Percentiles rank a stretch among this genome's conserved stretches.
These are phyloP conservation scores for Trigoniulus corallinus DNA, from an alignment of 1,140 invertebrate species.

Conservation along the genomic window DNA sequence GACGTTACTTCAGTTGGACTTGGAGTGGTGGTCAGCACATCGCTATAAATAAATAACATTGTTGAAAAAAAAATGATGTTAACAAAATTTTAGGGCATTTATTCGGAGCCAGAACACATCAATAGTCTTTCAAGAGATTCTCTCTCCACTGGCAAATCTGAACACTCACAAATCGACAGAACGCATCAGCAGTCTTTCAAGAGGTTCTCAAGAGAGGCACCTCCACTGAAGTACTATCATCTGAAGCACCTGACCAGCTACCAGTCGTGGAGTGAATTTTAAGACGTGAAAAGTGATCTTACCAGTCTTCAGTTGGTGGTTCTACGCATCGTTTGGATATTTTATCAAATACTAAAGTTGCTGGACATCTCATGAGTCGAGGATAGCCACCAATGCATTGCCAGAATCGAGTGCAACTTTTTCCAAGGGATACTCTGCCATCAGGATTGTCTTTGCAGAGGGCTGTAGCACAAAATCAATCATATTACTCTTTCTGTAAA, in stretches of 20 bases:
- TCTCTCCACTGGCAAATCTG: neutral
- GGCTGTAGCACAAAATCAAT: slow-evolving; percentile 33
- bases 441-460: slow-evolving; percentile 77
- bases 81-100: neutral
- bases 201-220: neutral
- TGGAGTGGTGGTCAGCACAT: neutral
- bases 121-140: neutral
- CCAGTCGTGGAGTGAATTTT: slow-evolving; percentile 11
- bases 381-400: slow-evolving; percentile 84
- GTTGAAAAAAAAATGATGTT: neutral
- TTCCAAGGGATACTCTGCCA: slow-evolving; percentile 54
- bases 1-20: neutral
- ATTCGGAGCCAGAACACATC: neutral
- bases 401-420: slow-evolving; percentile 85
- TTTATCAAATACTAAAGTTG: slow-evolving; percentile 76
- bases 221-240: neutral
- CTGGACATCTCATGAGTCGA: slow-evolving; percentile 68
- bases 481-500: neutral
- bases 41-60: neutral
- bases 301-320: slow-evolving; percentile 67
- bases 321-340: slow-evolving; percentile 65
- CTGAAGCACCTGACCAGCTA: neutral
- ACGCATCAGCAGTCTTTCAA: neutral
- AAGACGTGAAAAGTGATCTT: slow-evolving; percentile 4
- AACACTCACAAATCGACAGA: neutral